Evolutionary conservation across 2,888 invertebrate species (phyloP), one percentile per base, ranked within the genome.

Genomic region (Dasypolia templi): DNA sequence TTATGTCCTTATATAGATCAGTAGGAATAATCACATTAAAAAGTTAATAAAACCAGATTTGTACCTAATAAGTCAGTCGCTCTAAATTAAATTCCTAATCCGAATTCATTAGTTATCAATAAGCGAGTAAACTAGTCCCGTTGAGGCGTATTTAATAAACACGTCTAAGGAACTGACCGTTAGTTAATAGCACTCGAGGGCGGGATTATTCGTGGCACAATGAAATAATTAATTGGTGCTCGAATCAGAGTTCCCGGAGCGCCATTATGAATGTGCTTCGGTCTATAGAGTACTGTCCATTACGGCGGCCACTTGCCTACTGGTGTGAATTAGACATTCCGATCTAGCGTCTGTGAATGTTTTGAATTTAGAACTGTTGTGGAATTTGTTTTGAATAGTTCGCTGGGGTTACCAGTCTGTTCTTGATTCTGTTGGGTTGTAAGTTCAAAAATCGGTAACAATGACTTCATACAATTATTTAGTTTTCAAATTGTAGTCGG

Each of bases 141-240:
- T 92, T 92, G 93, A 94, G 92, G 90, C 85, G 90, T 86, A 89
- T 94, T 94, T 93, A 95, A 95, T 95, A 94, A 94, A 95, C 95
- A 95, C 93, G 93, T 92, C 91, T 92, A 95, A 95, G 95, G 94
- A 95, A 94, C 94, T 95, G 95, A 93, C 95, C 95, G 93, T 87
- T 91, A 89, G 93, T 93, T 95, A 95, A 95, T 93, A 92, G 94
- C 89, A 89, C 93, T 94, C 95, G 88, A 92, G 93, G 91, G 93
- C 83, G 87, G 91, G 93, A 92, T 92, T 92, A 93, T 91, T 92
- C 91, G 86, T 84, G 85, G 90, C 89, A 95, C 95, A 95, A 95
- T 94, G 94, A 93, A 94, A 94, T 96, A 95, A 96, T 96, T 96
- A 96, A 96, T 95, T 95, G 95, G 94, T 93, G 92, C 95, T 95